Conservation (phyloP, 1,140 invertebrate genomes). For the Spodoptera litura region DNA sequence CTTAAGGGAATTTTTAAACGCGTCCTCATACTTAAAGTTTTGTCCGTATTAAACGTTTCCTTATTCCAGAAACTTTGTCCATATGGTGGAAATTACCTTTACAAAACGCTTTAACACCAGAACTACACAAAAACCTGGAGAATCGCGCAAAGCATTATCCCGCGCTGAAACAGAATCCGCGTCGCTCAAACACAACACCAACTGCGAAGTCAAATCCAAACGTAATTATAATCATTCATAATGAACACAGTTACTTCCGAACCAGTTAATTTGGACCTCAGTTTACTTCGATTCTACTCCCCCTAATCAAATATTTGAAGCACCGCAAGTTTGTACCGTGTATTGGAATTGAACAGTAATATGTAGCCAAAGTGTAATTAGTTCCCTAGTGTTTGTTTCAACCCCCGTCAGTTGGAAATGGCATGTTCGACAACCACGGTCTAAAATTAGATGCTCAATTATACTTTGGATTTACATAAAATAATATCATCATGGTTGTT, state of each 20-base stretch:
- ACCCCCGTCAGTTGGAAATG: conserved; percentile 15
- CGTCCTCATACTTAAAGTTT: too few relatives aligned
- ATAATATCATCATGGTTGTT: too few relatives aligned
- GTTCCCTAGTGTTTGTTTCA: conserved; percentile 10
- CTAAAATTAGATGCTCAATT: conserved; percentile 21
- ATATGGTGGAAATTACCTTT: too few relatives aligned
- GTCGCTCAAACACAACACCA: too few relatives aligned
- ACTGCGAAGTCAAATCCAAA: too few relatives aligned
- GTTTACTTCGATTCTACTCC: conserved; percentile 7
- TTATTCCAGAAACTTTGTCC: too few relatives aligned
- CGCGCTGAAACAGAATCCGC: too few relatives aligned
- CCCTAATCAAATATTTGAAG: conserved; percentile 19
- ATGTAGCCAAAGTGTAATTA: conserved; percentile 8
- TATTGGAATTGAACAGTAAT: conserved; percentile 9
- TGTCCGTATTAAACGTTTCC: too few relatives aligned
- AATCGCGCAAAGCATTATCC: too few relatives aligned
- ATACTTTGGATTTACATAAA: neutral
- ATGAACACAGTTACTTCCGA: neutral
- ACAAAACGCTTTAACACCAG: too few relatives aligned
- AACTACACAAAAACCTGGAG: too few relatives aligned
- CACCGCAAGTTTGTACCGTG: conserved; percentile 14
- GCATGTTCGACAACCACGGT: neutral
- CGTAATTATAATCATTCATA: neutral
- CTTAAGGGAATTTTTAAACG: too few relatives aligned
- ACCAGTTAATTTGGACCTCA: neutral